These are phyloP conservation scores for Cassiopea andromeda DNA, from an alignment of 30 jellyfish, hydroid and myxozoan species.

Conservation along the genomic window DNA sequence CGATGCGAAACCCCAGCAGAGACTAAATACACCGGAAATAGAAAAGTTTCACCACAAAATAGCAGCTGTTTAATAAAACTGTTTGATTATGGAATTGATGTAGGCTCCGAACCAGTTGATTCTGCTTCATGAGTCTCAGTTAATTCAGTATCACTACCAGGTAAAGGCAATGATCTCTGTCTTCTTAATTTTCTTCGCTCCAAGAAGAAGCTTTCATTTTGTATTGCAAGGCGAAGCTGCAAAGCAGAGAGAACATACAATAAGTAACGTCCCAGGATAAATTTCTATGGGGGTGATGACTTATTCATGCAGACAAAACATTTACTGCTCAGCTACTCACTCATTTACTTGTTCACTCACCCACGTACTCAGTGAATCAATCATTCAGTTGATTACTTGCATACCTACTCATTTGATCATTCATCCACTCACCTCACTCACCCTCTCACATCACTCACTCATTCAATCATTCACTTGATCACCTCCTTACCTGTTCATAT, in stretches of 20 bases:
- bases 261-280: background rate
- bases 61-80: background rate
- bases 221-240: conserved; percentile 81
- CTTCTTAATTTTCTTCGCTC: conserved; percentile 63
- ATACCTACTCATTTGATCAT: background rate
- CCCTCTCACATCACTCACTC: background rate
- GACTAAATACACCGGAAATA: too few species aligned
- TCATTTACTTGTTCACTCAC: background rate
- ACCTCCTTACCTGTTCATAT: too few species aligned
- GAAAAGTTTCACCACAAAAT: background rate
- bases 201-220: conserved; percentile 62
- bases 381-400: background rate
- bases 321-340: background rate
- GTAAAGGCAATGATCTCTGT: conserved; percentile 22
- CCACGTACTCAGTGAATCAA: background rate
- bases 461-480: too few species aligned
- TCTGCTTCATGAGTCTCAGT: conserved; percentile 18
- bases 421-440: background rate
- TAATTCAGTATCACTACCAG: conserved; percentile 37
- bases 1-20: too few species aligned
- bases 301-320: background rate
- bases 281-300: background rate
- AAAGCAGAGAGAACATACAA: background rate
- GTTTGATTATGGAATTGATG: background rate
- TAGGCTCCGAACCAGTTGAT: background rate